A percentile compares a stretch with the other conserved stretches of the same genome.
phyloP scores from a whole-genome alignment of 2,797 vertebrate species.

The Acrocephalus scirpaceus region DNA sequence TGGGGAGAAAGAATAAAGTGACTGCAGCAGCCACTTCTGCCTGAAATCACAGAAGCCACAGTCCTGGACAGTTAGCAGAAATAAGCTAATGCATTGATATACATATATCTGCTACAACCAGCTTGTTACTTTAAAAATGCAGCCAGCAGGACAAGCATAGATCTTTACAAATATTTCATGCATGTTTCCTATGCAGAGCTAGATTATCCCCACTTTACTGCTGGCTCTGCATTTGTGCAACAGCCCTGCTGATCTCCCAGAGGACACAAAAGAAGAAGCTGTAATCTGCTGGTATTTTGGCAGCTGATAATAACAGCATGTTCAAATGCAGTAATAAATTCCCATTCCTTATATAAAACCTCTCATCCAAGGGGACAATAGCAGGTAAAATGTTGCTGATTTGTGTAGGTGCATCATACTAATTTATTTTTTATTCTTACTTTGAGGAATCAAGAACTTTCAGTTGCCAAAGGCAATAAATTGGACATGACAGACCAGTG shows the following conservation, averaged over 20 bases:
- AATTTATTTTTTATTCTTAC: background rate
- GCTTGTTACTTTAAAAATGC: background rate
- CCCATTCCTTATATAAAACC: background rate
- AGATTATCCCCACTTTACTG: background rate
- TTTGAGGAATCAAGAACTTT: background rate
- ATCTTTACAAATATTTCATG: background rate
- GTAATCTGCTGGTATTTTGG: slow-evolving; percentile 13
- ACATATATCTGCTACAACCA: background rate
- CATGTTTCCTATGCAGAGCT: background rate
- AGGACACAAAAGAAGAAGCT: background rate
- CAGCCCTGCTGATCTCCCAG: background rate
- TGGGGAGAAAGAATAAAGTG: background rate
- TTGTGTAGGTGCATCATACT: background rate
- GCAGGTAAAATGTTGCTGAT: background rate
- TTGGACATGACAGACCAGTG: background rate
- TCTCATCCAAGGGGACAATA: background rate
- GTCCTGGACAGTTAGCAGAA: background rate
- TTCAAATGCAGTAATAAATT: slow-evolving; percentile 4
- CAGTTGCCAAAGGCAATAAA: background rate
- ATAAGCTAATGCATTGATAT: background rate
- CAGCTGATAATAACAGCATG: background rate
- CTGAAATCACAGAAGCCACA: background rate
- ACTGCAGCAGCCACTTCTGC: background rate
- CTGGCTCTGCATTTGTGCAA: background rate
- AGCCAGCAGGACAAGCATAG: background rate